Evolutionary conservation across 2,888 invertebrate genomes (phyloP).

Genomic region (Oscheius sp.): DNA sequence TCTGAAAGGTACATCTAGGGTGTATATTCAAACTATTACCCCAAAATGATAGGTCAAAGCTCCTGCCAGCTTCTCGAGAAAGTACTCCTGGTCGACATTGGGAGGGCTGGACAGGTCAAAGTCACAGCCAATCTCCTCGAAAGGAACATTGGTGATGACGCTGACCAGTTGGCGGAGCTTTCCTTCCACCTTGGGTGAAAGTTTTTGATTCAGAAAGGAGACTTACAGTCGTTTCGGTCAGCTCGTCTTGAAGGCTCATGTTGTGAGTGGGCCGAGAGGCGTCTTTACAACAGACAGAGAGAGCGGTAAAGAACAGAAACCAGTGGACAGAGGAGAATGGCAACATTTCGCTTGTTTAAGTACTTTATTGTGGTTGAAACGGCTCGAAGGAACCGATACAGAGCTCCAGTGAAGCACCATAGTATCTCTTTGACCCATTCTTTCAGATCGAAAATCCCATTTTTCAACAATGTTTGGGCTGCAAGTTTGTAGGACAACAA

Average conservation of each 20-base stretch:
- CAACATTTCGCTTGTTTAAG: too few relatives aligned
- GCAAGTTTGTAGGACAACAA: too few relatives aligned
- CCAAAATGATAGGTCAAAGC: conserved; percentile 29
- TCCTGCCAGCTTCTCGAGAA: conserved; percentile 35
- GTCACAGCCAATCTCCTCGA: conserved; percentile 23
- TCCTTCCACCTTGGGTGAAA: conserved; percentile 3
- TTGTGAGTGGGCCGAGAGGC: background rate
- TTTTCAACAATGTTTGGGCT: too few relatives aligned
- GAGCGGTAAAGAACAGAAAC: background rate
- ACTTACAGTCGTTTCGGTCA: conserved; percentile 31
- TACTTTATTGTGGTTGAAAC: too few relatives aligned
- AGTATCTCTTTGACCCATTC: too few relatives aligned
- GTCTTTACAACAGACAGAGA: background rate
- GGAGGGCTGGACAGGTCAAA: background rate
- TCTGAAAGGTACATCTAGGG: background rate
- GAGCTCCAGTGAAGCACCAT: too few relatives aligned
- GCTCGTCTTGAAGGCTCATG: conserved; percentile 20
- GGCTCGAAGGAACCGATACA: too few relatives aligned
- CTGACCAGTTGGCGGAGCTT: conserved; percentile 21
- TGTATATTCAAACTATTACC: background rate
- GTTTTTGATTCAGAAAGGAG: background rate
- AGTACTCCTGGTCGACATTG: conserved; percentile 27
- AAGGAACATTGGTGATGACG: conserved; percentile 24
- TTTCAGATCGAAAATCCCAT: too few relatives aligned
- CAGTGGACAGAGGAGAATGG: too few relatives aligned